These are phyloP conservation scores for Oreochromis aureus DNA, from an alignment of 2,113 vertebrate species.

Conservation along the genomic window DNA sequence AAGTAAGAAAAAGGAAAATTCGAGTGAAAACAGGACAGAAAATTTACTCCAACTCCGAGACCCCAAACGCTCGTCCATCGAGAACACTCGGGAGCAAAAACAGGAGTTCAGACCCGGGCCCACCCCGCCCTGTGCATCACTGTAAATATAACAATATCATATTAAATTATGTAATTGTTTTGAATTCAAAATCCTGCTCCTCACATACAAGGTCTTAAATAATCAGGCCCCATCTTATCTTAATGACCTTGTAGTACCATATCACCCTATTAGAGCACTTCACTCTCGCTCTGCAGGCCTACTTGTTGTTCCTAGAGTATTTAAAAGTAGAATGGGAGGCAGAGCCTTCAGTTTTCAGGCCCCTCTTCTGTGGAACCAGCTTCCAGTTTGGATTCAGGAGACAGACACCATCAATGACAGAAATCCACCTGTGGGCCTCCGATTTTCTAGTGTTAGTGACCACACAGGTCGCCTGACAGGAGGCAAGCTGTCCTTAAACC, in stretches of 20 bases:
- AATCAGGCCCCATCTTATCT: too few relatives aligned
- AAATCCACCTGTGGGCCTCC: neutral
- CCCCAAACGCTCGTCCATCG: too few relatives aligned
- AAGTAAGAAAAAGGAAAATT: too few relatives aligned
- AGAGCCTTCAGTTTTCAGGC: neutral
- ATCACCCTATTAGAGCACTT: fast-evolving
- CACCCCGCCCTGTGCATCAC: neutral
- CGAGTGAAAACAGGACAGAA: too few relatives aligned
- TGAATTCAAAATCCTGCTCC: neutral
- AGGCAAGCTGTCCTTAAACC: neutral
- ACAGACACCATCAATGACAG: neutral
- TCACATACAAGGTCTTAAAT: too few relatives aligned
- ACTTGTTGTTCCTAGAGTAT: neutral
- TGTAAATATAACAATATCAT: neutral
- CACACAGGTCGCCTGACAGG: neutral
- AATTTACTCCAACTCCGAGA: too few relatives aligned
- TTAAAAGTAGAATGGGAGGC: neutral
- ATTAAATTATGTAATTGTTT: neutral
- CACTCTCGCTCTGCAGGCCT: fast-evolving
- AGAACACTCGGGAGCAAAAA: neutral
- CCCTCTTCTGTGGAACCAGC: neutral
- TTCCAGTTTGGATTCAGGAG: neutral
- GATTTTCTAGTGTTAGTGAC: neutral
- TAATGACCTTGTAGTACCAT: too few relatives aligned
- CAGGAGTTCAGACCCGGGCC: neutral